phyloP scores from a whole-genome alignment of 2,888 invertebrate genomes.

The Glaucopsyche alexis region DNA sequence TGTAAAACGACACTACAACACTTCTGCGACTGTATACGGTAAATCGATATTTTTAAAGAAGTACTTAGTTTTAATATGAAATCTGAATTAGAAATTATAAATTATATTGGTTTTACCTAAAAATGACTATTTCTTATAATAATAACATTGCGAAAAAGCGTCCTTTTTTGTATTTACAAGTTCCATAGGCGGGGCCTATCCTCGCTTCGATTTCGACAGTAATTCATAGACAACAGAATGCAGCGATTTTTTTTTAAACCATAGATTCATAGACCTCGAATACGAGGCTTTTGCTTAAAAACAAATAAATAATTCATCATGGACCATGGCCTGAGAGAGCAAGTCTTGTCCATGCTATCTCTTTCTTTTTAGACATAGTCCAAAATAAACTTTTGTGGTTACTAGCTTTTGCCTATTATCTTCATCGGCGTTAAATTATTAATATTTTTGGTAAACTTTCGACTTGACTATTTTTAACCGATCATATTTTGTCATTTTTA shows the following conservation, averaged over 20 bases:
- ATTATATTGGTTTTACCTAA: slow-evolving; percentile 58
- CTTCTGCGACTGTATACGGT: slow-evolving; percentile 57
- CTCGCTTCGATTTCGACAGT: slow-evolving; percentile 73
- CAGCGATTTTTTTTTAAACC: not conserved
- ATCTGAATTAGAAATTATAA: slow-evolving; percentile 33
- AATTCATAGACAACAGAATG: slow-evolving; percentile 44
- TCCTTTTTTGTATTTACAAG: slow-evolving; percentile 63
- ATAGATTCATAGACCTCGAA: not conserved
- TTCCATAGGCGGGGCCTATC: slow-evolving; percentile 74
- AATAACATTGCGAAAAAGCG: slow-evolving; percentile 68
- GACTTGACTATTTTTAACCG: too few relatives aligned
- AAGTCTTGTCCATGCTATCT: too few relatives aligned
- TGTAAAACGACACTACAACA: slow-evolving; percentile 51
- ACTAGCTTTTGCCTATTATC: too few relatives aligned
- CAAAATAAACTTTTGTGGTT: too few relatives aligned
- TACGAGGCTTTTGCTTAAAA: not conserved
- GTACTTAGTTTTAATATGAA: slow-evolving; percentile 10
- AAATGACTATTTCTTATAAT: slow-evolving; percentile 56
- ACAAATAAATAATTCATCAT: too few relatives aligned
- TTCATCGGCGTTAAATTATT: too few relatives aligned
- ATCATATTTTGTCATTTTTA: too few relatives aligned
- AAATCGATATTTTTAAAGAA: slow-evolving; percentile 61
- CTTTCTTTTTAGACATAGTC: too few relatives aligned
- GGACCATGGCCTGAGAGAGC: too few relatives aligned
- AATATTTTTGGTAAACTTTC: too few relatives aligned